Conservation (phyloP, 2,797 vertebrate species). For the Tachyglossus aculeatus region DNA sequence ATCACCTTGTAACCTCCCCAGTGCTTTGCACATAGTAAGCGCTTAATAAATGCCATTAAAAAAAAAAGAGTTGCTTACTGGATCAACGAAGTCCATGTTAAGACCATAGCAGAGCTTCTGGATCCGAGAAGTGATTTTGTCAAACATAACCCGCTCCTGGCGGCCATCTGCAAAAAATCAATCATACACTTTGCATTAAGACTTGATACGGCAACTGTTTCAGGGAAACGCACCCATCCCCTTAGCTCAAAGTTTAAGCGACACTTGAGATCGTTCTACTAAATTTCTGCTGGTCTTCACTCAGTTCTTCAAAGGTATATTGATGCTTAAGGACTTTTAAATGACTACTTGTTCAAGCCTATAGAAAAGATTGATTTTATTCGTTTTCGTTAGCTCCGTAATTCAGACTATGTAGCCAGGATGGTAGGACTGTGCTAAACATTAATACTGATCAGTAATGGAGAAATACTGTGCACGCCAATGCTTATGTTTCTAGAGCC, state of each 20-base stretch:
- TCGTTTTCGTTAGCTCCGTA: too few species aligned
- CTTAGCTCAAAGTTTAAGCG: too few species aligned
- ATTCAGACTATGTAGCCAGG: too few species aligned
- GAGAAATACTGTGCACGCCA: too few species aligned
- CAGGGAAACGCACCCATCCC: neutral
- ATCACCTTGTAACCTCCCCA: too few species aligned
- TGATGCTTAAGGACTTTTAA: too few species aligned
- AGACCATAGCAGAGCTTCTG: constrained; percentile 98
- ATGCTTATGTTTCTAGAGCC: too few species aligned
- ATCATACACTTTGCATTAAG: neutral
- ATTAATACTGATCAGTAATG: too few species aligned
- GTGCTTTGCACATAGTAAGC: too few species aligned
- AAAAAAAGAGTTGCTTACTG: constrained; percentile 75
- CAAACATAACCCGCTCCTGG: constrained; percentile 97
- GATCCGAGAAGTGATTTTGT: constrained; percentile 96
- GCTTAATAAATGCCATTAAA: neutral
- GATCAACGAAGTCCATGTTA: constrained; percentile 96
- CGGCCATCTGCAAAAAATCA: constrained; percentile 84
- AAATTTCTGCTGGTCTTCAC: neutral
- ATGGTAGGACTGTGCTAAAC: too few species aligned
- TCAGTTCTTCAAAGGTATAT: neutral
- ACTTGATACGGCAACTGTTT: neutral
- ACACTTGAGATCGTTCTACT: neutral
- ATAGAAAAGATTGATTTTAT: too few species aligned
- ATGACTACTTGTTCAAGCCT: too few species aligned